Percentiles rank a stretch among this genome's conserved stretches.
Evolutionary conservation across 2,113 vertebrate genomes (phyloP).

Genomic region (Emberiza fucata): DNA sequence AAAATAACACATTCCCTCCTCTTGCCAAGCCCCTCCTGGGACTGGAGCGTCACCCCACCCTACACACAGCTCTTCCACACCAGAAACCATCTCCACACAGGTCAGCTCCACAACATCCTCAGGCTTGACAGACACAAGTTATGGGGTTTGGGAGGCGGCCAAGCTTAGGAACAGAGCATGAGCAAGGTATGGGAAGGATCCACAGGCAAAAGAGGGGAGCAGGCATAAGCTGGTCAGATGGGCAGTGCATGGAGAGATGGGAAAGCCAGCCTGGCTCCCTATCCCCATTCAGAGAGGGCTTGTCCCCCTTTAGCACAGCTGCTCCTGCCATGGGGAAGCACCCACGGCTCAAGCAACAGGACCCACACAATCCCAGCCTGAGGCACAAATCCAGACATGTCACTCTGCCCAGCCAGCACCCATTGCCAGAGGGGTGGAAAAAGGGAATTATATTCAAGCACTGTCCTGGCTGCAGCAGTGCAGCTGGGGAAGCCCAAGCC

Average conservation of each 20-base stretch:
- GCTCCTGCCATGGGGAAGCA: not conserved
- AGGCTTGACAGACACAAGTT: not conserved
- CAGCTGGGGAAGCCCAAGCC: not conserved
- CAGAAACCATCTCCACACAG: not conserved
- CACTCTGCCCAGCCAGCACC: not conserved
- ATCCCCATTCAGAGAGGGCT: not conserved
- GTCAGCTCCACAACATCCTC: not conserved
- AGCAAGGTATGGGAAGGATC: not conserved
- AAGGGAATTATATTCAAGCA: not conserved
- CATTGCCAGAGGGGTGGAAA: not conserved
- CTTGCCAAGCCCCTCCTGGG: not conserved
- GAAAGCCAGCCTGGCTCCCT: not conserved
- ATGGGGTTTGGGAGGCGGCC: not conserved
- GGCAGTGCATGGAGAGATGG: not conserved
- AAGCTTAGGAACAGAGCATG: not conserved
- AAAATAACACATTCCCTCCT: not conserved
- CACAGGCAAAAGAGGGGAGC: not conserved
- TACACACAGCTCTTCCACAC: not conserved
- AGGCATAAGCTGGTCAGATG: too few relatives aligned
- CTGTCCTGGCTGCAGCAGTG: not conserved
- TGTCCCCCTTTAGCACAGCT: not conserved
- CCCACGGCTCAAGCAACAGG: not conserved
- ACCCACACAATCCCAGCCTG: accelerated
- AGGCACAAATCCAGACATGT: not conserved
- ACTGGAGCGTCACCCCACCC: not conserved